Evolutionary conservation across 2,797 vertebrate genomes (phyloP).

Genomic region (Thunnus albacares): DNA sequence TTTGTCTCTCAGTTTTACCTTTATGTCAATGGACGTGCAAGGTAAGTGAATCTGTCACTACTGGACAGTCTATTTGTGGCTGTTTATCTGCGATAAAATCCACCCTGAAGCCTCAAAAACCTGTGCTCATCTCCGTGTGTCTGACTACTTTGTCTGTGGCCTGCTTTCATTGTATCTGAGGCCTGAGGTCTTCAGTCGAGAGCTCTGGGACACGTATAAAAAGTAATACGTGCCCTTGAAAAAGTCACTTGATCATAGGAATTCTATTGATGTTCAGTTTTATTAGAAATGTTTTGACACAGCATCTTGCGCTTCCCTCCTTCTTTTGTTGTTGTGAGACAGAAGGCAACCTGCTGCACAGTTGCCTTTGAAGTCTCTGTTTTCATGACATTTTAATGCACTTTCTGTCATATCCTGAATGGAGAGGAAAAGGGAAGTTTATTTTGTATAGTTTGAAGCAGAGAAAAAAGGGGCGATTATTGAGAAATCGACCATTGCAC

Average conservation of each 20-base stretch:
- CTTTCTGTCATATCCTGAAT: constrained; percentile 35
- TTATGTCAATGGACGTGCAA: constrained; percentile 63
- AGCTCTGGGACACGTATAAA: constrained; percentile 46
- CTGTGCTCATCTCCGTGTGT: constrained; percentile 49
- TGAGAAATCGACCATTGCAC: constrained; percentile 6
- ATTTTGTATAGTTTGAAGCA: constrained; percentile 10
- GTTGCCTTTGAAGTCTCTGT: constrained; percentile 57
- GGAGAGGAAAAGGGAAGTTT: constrained; percentile 11
- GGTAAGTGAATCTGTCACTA: constrained; percentile 80
- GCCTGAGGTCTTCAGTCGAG: constrained; percentile 41
- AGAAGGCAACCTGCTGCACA: constrained; percentile 58
- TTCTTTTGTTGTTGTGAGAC: constrained; percentile 41
- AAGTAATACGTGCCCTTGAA: constrained; percentile 49
- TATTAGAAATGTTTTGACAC: constrained; percentile 25
- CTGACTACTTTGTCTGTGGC: constrained; percentile 62
- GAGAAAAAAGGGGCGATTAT: background rate
- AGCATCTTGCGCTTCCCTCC: constrained; percentile 20
- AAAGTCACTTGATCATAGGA: constrained; percentile 26
- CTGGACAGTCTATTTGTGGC: constrained; percentile 56
- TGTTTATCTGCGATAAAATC: constrained; percentile 57
- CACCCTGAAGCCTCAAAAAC: constrained; percentile 48
- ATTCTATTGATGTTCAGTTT: constrained; percentile 20
- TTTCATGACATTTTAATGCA: constrained; percentile 60
- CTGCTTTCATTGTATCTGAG: constrained; percentile 68
- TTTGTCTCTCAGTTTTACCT: constrained; percentile 77